Conservation (phyloP, 2,888 invertebrate species). For the Trimorus sp. region DNA sequence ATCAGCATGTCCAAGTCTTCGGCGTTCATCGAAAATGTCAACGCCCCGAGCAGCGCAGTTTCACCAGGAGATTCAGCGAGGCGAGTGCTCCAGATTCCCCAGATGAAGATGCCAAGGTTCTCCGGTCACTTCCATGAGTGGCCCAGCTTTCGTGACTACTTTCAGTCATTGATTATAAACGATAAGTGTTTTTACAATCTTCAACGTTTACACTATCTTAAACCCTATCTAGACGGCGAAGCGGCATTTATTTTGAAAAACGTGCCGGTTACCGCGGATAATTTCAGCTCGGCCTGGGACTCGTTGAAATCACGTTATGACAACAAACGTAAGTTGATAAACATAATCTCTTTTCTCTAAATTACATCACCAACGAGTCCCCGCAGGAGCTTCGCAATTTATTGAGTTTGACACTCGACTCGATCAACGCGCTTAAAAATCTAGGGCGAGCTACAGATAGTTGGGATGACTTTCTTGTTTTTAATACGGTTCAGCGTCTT, state of each 20-base stretch:
- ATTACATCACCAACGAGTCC: background rate
- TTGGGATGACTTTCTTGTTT: background rate
- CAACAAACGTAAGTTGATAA: background rate
- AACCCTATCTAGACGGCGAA: constrained; percentile 6
- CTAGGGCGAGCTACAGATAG: background rate
- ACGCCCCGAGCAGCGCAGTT: no score
- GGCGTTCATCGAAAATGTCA: no score
- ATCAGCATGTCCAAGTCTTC: background rate
- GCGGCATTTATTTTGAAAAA: constrained; percentile 1
- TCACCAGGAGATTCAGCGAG: background rate
- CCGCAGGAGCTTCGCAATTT: background rate
- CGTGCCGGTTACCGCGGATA: background rate
- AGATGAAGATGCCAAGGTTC: background rate
- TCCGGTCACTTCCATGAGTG: background rate
- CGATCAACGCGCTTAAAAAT: background rate
- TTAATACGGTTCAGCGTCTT: background rate
- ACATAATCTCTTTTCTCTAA: background rate
- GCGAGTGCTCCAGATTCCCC: background rate
- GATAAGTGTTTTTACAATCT: background rate
- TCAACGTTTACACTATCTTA: constrained; percentile 7
- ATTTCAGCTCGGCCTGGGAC: background rate
- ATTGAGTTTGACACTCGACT: no score
- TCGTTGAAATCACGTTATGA: background rate
- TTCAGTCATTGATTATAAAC: background rate
- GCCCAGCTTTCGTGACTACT: constrained; percentile 9